These are phyloP conservation scores for Andricus grossulariae DNA, from an alignment of 1,140 invertebrate genomes.

Conservation along the genomic window DNA sequence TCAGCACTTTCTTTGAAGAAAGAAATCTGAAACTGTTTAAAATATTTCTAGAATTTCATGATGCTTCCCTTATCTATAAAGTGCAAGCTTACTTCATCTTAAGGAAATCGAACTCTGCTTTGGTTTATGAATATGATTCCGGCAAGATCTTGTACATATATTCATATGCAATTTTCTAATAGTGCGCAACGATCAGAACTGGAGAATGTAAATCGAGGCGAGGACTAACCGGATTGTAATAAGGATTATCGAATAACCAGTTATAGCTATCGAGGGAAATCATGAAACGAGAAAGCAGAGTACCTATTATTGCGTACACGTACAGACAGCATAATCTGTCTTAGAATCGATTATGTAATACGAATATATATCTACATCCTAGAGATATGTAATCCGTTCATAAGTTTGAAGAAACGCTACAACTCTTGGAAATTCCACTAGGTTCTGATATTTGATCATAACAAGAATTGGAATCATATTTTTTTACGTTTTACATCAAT, in stretches of 20 bases:
- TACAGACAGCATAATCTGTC: constrained; percentile 9
- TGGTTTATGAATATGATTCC: neutral
- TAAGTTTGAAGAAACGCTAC: neutral
- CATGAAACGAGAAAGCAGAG: constrained; percentile 24
- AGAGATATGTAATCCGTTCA: neutral
- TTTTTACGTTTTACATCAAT: no score
- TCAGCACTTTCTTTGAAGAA: no score
- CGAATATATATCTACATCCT: neutral
- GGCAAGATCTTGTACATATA: neutral
- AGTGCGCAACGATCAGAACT: constrained; percentile 28
- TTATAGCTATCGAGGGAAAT: constrained; percentile 26
- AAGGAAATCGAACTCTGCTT: no score
- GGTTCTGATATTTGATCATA: no score
- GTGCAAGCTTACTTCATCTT: no score
- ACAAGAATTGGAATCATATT: no score
- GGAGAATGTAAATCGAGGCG: constrained; percentile 15
- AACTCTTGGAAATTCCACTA: neutral
- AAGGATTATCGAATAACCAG: constrained; percentile 28
- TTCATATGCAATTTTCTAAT: constrained; percentile 20
- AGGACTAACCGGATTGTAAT: constrained; percentile 22
- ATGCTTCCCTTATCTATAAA: no score
- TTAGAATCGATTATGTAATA: neutral
- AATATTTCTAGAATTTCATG: no score
- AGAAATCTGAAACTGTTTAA: no score
- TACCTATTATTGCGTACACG: constrained; percentile 21